These are phyloP conservation scores for Pyrgus malvae DNA, from an alignment of 2,888 invertebrate genomes.

Conservation along the genomic window DNA sequence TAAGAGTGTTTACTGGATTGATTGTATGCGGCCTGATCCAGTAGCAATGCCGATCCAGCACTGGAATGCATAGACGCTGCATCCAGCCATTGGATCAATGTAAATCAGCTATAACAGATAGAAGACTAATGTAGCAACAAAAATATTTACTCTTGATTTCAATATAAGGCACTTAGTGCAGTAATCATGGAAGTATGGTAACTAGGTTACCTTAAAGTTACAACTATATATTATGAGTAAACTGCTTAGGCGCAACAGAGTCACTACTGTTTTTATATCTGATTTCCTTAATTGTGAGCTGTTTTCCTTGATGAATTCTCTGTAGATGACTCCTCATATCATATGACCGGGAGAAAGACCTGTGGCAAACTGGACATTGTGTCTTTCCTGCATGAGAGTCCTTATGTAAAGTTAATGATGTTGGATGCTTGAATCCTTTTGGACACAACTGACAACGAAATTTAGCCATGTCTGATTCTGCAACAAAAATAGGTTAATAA, in stretches of 20 bases:
- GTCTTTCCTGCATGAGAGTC: constrained; percentile 84
- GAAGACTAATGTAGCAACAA: constrained; percentile 5
- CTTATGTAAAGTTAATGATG: constrained; percentile 83
- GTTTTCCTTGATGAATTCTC: constrained; percentile 82
- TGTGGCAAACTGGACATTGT: constrained; percentile 83
- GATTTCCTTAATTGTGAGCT: constrained; percentile 75
- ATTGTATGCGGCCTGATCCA: too few relatives aligned
- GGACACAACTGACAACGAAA: constrained; percentile 84
- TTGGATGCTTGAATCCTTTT: constrained; percentile 84
- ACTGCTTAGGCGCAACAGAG: constrained; percentile 62
- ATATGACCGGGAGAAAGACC: constrained; percentile 83
- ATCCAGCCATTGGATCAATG: too few relatives aligned
- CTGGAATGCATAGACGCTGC: too few relatives aligned
- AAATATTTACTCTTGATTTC: not conserved
- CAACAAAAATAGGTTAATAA: constrained; percentile 39
- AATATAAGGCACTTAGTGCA: not conserved
- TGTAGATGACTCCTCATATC: constrained; percentile 83
- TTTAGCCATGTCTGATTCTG: constrained; percentile 81
- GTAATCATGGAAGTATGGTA: constrained; percentile 35
- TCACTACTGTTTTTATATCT: constrained; percentile 72
- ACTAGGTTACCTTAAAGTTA: constrained; percentile 40
- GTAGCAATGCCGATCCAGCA: too few relatives aligned
- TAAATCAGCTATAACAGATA: too few relatives aligned
- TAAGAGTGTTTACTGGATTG: too few relatives aligned
- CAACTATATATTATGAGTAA: constrained; percentile 67